These are phyloP conservation scores for Caenorhabditis elegans DNA, from an alignment of 1,140 invertebrate genomes.

Conservation along the genomic window DNA sequence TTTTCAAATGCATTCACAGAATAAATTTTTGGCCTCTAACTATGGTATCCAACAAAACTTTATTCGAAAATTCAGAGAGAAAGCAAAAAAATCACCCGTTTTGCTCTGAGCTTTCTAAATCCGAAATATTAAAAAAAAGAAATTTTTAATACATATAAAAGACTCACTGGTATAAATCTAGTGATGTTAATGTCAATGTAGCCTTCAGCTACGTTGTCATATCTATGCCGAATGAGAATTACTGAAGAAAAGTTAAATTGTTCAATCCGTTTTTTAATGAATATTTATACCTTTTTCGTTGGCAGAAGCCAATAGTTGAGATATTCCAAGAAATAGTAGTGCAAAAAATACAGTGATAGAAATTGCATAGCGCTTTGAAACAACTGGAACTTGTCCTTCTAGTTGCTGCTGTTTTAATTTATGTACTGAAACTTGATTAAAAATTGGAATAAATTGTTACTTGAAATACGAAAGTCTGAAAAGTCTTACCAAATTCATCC, in stretches of 20 bases:
- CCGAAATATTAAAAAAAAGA: too few relatives aligned
- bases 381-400: background rate
- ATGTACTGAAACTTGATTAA: background rate
- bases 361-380: background rate
- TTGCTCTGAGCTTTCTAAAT: too few relatives aligned
- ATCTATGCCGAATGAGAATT: background rate
- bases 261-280: too few relatives aligned
- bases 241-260: background rate
- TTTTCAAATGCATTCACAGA: too few relatives aligned
- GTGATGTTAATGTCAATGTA: background rate
- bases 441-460: background rate
- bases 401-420: background rate
- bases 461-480: background rate
- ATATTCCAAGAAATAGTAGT: background rate
- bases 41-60: too few relatives aligned
- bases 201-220: background rate
- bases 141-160: too few relatives aligned
- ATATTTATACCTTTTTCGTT: background rate
- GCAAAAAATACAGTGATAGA: slow-evolving; percentile 7
- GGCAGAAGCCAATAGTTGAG: background rate
- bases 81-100: too few relatives aligned
- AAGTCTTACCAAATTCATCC: background rate
- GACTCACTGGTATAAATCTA: background rate
- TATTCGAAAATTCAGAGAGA: too few relatives aligned
- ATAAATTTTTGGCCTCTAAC: too few relatives aligned